Base-by-base conservation (phyloP, 2,888 invertebrate species). In the Drosophila mulleri region DNA sequence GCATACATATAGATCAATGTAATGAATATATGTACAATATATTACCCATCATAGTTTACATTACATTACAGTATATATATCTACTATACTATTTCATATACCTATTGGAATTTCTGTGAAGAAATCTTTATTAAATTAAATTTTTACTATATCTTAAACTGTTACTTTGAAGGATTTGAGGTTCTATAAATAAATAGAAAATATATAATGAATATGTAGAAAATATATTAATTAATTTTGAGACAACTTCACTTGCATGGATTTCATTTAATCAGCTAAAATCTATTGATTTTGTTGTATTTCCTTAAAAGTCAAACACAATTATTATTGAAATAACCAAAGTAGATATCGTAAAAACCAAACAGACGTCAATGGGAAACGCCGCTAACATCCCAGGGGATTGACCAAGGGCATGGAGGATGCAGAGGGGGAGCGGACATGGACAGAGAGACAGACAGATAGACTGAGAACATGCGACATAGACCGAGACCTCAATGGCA, bases 401-500 rank as follows among this genome's bases (percentile, higher is more conserved):
- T 16, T 18, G 20, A 39, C 48, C 26, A 26, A 3, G 29, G 8
- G 12, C 14, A 3, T 14, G 35, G 35, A 20, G 16, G 29, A 9
- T 54, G 9, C 47, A 35, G 35, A 45, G 35, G 41, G 53, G 53
- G n/a, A 39, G 39, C 11, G n/a, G 50, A 50, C 12, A 45, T 37
- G 37, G 37, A 39, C 39, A 53, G 26, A 53, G 4, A 26, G 53
- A 48, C 29, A 16, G 18, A 42, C 32, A 23, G 18, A 23, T n/a
- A 8, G 47, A 37, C 47, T 23, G 42, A 54, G 26, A 44, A 52
- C 26, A 67, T 60, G 60, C 48, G 47, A 37, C 65, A 42, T 14
- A 47, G 52, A 65, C 68, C 39, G 48, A 63, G 63, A 72, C 70
- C 74, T 83, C 78, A 66, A 82, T 76, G 67, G 45, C 48, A 72